Conservation (phyloP, 2,888 invertebrate species). For the Diabrotica balteata region DNA sequence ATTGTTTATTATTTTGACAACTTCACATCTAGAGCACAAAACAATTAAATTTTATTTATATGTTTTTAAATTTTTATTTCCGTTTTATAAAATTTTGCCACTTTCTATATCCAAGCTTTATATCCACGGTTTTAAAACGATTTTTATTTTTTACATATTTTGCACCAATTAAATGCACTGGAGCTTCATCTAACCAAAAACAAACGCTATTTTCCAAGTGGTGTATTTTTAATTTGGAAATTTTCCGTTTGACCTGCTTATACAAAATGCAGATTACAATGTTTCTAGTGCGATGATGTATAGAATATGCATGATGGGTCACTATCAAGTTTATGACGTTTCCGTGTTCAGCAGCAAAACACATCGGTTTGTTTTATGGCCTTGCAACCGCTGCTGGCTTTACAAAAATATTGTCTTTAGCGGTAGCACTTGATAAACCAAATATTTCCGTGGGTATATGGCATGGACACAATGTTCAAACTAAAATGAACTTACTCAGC, state of each 20-base stretch:
- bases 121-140: too few species aligned
- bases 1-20: too few species aligned
- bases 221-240: slow-evolving; percentile 8
- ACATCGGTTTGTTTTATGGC: slow-evolving; percentile 11
- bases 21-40: too few species aligned
- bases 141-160: too few species aligned
- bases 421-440: slow-evolving; percentile 6
- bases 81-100: too few species aligned
- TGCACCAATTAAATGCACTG: too few species aligned
- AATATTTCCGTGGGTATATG: background rate
- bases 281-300: slow-evolving; percentile 8
- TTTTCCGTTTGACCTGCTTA: background rate
- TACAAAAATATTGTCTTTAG: slow-evolving; percentile 11
- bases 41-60: too few species aligned
- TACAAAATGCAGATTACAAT: slow-evolving; percentile 1
- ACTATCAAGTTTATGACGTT: slow-evolving; percentile 10
- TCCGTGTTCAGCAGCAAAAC: background rate
- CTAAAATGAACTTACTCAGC: background rate
- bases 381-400: background rate
- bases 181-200: too few species aligned
- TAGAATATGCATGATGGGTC: slow-evolving; percentile 2
- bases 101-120: too few species aligned
- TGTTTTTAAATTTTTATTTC: too few species aligned
- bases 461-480: background rate
- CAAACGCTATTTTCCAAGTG: background rate